Percentiles rank a stretch among this genome's conserved stretches.
These are phyloP conservation scores for Caenorhabditis wallacei DNA, from an alignment of 2,888 invertebrate genomes.

Conservation along the genomic window DNA sequence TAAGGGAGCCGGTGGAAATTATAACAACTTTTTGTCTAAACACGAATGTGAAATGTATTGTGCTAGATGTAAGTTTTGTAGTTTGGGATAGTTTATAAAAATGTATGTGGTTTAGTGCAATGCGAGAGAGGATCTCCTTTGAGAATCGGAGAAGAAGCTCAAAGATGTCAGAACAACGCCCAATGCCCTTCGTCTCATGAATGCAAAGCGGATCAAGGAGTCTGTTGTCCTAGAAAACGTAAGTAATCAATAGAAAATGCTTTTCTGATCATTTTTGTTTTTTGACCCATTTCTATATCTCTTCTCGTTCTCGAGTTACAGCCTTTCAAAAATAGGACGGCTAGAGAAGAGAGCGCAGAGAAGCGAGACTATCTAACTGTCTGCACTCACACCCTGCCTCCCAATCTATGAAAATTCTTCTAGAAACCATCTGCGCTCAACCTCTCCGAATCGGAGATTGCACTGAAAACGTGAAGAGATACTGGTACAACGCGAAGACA, in stretches of 20 bases:
- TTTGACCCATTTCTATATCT: neutral
- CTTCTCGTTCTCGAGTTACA: no score
- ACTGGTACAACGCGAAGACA: slow-evolving; percentile 77
- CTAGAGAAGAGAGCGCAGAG: no score
- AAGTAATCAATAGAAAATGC: no score
- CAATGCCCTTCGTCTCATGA: slow-evolving; percentile 78
- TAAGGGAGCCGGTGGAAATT: slow-evolving; percentile 78
- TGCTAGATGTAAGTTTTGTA: slow-evolving; percentile 61
- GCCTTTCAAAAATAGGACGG: no score
- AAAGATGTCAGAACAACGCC: slow-evolving; percentile 73
- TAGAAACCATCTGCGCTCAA: slow-evolving; percentile 80
- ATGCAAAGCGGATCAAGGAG: slow-evolving; percentile 77
- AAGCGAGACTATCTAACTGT: no score
- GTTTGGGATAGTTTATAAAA: neutral
- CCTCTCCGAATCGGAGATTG: slow-evolving; percentile 78
- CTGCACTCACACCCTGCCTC: no score
- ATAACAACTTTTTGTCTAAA: slow-evolving; percentile 77
- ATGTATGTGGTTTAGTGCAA: slow-evolving; percentile 71
- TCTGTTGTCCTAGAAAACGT: slow-evolving; percentile 80
- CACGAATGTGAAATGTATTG: slow-evolving; percentile 79
- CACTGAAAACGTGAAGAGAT: slow-evolving; percentile 74
- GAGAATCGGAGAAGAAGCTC: slow-evolving; percentile 75
- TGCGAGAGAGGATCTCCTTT: slow-evolving; percentile 76
- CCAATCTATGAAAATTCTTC: no score
- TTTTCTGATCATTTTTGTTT: no score